These are phyloP conservation scores for Lates calcarifer DNA, from an alignment of 2,113 vertebrate genomes.

Conservation along the genomic window DNA sequence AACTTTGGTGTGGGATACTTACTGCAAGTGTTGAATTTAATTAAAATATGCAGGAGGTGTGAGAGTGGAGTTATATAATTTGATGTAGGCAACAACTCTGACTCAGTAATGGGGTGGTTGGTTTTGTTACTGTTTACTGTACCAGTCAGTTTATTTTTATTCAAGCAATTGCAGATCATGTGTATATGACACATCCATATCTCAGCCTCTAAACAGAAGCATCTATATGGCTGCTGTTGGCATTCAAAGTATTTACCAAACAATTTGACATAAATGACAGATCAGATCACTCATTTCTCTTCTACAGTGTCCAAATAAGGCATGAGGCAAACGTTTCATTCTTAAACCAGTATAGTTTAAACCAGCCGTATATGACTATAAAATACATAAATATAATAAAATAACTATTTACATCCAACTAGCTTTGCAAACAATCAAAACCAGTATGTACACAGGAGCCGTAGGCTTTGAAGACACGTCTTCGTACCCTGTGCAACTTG, in stretches of 20 bases:
- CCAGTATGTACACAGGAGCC: conserved; percentile 59
- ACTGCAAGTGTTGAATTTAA: no score
- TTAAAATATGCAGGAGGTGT: background rate
- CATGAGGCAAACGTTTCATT: conserved; percentile 70
- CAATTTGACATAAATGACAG: conserved; percentile 25
- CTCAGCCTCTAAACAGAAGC: conserved; percentile 34
- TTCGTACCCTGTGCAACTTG: conserved; percentile 40
- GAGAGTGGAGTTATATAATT: background rate
- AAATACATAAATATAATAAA: conserved; percentile 84
- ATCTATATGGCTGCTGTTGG: conserved; percentile 19
- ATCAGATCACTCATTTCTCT: conserved; percentile 22
- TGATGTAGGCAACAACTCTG: background rate
- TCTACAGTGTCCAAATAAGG: conserved; percentile 73
- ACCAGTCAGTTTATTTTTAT: conserved; percentile 45
- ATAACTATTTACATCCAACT: conserved; percentile 80
- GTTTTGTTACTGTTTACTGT: conserved; percentile 55
- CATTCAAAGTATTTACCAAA: conserved; percentile 29
- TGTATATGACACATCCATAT: background rate
- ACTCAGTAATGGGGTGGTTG: conserved; percentile 26
- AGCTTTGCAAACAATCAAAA: conserved; percentile 70
- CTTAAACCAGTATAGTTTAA: conserved; percentile 63
- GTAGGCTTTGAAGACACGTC: conserved; percentile 35
- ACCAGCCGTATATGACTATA: conserved; percentile 68
- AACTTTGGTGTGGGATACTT: background rate
- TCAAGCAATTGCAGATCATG: conserved; percentile 42